Conservation (phyloP, 2,888 invertebrate genomes). For the Adelphocoris suturalis region DNA sequence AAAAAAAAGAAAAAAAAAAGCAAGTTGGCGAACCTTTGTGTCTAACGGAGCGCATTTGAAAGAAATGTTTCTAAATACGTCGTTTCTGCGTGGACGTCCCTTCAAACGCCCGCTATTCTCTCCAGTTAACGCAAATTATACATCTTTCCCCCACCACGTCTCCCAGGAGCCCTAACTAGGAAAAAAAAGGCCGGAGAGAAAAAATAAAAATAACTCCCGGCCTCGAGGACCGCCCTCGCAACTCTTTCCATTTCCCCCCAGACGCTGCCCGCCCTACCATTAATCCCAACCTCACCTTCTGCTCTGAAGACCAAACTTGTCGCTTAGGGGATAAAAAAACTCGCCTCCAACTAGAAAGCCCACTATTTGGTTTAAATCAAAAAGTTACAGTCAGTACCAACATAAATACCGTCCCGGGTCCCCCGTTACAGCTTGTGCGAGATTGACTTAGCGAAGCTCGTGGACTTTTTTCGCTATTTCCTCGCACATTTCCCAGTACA, state of each 20-base stretch:
- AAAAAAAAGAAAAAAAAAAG: too few species aligned
- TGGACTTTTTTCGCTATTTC: neutral
- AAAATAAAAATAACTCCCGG: conserved; percentile 11
- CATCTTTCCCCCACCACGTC: neutral
- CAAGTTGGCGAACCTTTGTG: too few species aligned
- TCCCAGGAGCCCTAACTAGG: conserved; percentile 19
- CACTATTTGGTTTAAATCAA: conserved; percentile 62
- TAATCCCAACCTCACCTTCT: conserved; percentile 43
- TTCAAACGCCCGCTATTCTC: too few species aligned
- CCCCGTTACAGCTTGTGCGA: conserved; percentile 49
- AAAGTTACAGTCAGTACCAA: conserved; percentile 52
- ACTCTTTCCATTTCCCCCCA: conserved; percentile 46
- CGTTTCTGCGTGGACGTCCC: too few species aligned
- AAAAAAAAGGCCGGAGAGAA: neutral
- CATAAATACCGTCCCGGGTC: conserved; percentile 34
- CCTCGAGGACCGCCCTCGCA: neutral
- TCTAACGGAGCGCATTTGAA: too few species aligned
- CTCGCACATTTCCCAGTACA: neutral
- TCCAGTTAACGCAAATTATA: conserved; percentile 1
- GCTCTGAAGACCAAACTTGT: conserved; percentile 30
- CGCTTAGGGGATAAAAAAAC: conserved; percentile 13
- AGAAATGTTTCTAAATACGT: too few species aligned
- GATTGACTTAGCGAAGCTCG: conserved; percentile 40
- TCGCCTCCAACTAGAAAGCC: conserved; percentile 19
- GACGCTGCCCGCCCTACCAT: neutral